Evolutionary conservation across 2,888 invertebrate species (phyloP).

Genomic region (Congeria kusceri): DNA sequence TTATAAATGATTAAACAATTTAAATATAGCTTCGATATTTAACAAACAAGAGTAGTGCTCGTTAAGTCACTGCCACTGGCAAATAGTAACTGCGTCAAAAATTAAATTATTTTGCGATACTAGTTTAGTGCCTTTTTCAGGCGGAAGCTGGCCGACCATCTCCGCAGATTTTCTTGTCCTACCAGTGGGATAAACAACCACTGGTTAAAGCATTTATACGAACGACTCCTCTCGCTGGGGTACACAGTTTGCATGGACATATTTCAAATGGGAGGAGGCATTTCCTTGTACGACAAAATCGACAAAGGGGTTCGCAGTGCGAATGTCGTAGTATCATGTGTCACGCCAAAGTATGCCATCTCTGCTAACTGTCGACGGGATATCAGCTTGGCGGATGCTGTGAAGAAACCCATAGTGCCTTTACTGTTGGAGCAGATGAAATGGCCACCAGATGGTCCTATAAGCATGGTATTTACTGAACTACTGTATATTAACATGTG

Average conservation of each 20-base stretch:
- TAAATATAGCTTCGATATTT: too few relatives aligned
- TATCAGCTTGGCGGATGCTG: slow-evolving; percentile 79
- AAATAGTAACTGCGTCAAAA: not conserved
- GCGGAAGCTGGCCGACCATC: slow-evolving; percentile 35
- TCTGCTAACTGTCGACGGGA: slow-evolving; percentile 84
- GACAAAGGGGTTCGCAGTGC: slow-evolving; percentile 81
- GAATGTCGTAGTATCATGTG: slow-evolving; percentile 79
- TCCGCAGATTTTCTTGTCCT: slow-evolving; percentile 81
- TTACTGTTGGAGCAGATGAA: slow-evolving; percentile 79
- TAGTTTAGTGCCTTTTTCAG: slow-evolving; percentile 11
- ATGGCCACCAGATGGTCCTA: slow-evolving; percentile 84
- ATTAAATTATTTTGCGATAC: not conserved
- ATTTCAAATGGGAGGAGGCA: slow-evolving; percentile 84
- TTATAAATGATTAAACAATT: too few relatives aligned
- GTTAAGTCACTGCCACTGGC: too few relatives aligned
- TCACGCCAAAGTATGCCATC: slow-evolving; percentile 82
- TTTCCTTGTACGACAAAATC: slow-evolving; percentile 84
- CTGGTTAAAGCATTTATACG: slow-evolving; percentile 78
- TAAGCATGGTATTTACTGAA: slow-evolving; percentile 83
- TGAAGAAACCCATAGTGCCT: slow-evolving; percentile 83
- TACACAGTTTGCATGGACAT: slow-evolving; percentile 84
- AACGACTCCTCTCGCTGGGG: slow-evolving; percentile 74
- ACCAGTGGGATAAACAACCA: slow-evolving; percentile 84
- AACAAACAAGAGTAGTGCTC: too few relatives aligned
- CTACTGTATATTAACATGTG: slow-evolving; percentile 79